phyloP scores from a whole-genome alignment of 2,113 vertebrate species.

The Trinectes maculatus region DNA sequence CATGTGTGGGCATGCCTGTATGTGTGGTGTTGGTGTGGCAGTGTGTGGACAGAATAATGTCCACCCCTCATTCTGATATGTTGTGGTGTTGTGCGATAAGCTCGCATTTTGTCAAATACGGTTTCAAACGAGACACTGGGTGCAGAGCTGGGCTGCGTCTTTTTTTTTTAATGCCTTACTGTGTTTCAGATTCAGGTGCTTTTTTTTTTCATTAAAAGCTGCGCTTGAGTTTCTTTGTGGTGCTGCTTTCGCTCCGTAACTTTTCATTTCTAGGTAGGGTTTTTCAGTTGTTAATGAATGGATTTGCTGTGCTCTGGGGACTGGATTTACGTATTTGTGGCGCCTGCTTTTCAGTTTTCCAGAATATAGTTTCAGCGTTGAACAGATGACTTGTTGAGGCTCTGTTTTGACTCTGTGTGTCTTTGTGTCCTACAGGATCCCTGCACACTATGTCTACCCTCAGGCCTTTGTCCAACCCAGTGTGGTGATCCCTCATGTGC shows the following conservation, averaged over 20 bases:
- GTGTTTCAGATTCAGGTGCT: conserved; percentile 66
- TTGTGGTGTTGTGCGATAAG: conserved; percentile 70
- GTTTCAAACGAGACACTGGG: conserved; percentile 56
- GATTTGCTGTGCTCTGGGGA: conserved; percentile 80
- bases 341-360: conserved; percentile 70
- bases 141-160: conserved; percentile 69
- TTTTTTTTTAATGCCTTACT: conserved; percentile 65
- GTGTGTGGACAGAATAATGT: conserved; percentile 58
- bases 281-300: conserved; percentile 76
- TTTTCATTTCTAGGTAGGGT: conserved; percentile 66
- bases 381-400: not conserved
- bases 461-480: conserved; percentile 96
- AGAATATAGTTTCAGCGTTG: conserved; percentile 49
- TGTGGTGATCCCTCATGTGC: conserved; percentile 92
- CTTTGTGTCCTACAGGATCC: conserved; percentile 87
- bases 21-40: conserved; percentile 70
- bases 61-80: conserved; percentile 62
- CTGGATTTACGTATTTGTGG: conserved; percentile 76
- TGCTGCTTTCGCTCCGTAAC: conserved; percentile 76
- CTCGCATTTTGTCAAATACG: conserved; percentile 71
- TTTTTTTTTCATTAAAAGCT: conserved; percentile 69
- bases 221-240: conserved; percentile 70
- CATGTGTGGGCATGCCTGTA: conserved; percentile 77
- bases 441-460: conserved; percentile 96
- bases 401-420: conserved; percentile 50